Conservation (phyloP, 2,113 vertebrate species). For the Sebastes fasciatus region DNA sequence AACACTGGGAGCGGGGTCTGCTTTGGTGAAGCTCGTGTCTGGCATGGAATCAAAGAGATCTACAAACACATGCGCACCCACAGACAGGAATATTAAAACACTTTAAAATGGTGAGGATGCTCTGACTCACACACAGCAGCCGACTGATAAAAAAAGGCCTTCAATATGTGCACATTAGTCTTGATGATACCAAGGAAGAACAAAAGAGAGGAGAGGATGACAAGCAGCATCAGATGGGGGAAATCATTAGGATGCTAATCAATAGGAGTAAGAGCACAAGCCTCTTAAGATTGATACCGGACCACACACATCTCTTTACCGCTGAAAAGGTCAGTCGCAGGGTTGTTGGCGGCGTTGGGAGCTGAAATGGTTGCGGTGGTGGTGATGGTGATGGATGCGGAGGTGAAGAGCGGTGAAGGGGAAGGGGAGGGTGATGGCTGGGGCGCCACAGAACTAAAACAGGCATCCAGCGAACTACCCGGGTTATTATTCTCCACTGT, state of each 20-base stretch:
- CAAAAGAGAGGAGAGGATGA: neutral
- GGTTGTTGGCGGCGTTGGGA: constrained; percentile 84
- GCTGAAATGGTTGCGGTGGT: constrained; percentile 89
- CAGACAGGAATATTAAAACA: constrained; percentile 76
- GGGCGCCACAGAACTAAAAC: constrained; percentile 73
- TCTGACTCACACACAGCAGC: constrained; percentile 23
- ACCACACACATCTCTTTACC: constrained; percentile 87
- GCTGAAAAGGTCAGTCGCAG: constrained; percentile 96
- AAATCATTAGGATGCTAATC: constrained; percentile 22
- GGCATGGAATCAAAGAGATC: constrained; percentile 95
- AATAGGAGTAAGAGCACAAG: constrained; percentile 5
- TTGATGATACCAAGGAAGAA: constrained; percentile 8
- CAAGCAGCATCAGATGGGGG: neutral
- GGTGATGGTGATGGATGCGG: constrained; percentile 82
- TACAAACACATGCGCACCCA: constrained; percentile 89
- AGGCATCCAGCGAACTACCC: constrained; percentile 69
- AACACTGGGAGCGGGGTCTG: constrained; percentile 89
- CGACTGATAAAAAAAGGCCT: constrained; percentile 6
- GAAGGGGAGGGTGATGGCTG: constrained; percentile 61
- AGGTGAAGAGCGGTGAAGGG: constrained; percentile 69
- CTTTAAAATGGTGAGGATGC: constrained; percentile 17
- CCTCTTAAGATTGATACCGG: constrained; percentile 6
- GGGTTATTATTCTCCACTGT: constrained; percentile 88
- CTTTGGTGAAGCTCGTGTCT: constrained; percentile 85
- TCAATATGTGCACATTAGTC: constrained; percentile 40